Evolutionary conservation across 2,113 vertebrate species (phyloP).

Genomic region (Tyto alba): DNA sequence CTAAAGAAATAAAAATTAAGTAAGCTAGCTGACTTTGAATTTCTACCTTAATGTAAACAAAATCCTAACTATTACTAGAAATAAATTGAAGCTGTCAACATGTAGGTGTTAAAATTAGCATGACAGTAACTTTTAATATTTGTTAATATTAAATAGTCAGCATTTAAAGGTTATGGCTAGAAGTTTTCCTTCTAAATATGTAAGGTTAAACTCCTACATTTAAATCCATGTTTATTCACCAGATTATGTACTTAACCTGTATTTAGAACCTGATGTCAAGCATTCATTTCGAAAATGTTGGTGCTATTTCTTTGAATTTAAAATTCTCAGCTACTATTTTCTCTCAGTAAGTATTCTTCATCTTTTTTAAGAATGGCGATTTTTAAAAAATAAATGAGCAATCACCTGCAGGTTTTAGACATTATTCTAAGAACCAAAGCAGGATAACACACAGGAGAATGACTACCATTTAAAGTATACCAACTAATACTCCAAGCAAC

Average conservation of each 20-base stretch:
- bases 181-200: slow-evolving; percentile 7
- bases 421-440: neutral
- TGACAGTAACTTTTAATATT: slow-evolving; percentile 4
- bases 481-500: neutral
- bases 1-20: slow-evolving; percentile 2
- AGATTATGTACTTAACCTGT: slow-evolving; percentile 12
- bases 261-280: slow-evolving; percentile 32
- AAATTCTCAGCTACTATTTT: neutral
- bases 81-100: neutral
- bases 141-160: slow-evolving; percentile 7
- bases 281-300: slow-evolving; percentile 19
- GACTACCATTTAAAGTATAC: neutral
- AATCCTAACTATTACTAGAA: neutral
- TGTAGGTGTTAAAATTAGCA: slow-evolving; percentile 5
- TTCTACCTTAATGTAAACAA: neutral
- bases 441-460: neutral
- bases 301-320: slow-evolving; percentile 15
- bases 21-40: neutral
- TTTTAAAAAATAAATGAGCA: neutral
- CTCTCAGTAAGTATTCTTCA: slow-evolving; percentile 10
- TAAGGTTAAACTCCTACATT: slow-evolving; percentile 1
- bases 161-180: slow-evolving; percentile 12
- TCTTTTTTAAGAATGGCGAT: neutral
- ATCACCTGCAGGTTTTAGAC: neutral
- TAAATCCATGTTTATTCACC: slow-evolving; percentile 25